Evolutionary conservation across 1,140 invertebrate species (phyloP).

Genomic region (Caenorhabditis latens): DNA sequence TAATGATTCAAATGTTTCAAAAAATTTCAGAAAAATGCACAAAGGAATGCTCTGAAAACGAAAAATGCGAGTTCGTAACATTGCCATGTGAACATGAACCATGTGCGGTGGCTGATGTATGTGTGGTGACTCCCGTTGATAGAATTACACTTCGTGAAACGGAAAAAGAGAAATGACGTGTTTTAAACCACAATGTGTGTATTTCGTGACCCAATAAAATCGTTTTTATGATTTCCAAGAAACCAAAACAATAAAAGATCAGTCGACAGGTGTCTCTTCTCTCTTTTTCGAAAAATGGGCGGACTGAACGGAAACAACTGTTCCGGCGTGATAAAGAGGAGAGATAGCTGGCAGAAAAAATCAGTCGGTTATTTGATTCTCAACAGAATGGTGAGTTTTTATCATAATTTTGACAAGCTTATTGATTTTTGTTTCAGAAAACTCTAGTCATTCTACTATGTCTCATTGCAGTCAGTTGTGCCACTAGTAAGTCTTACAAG

Average conservation of each 20-base stretch:
- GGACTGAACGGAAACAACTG: not conserved
- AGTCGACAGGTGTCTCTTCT: not conserved
- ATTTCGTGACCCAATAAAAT: not conserved
- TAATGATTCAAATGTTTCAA: not conserved
- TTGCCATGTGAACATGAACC: slow-evolving; percentile 23
- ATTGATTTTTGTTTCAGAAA: not conserved
- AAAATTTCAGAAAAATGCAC: not conserved
- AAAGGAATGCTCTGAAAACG: not conserved
- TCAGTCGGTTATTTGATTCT: not conserved
- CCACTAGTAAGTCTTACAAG: not conserved
- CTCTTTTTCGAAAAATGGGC: not conserved
- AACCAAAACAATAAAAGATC: not conserved
- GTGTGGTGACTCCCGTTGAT: not conserved
- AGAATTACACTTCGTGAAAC: not conserved
- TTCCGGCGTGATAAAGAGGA: not conserved
- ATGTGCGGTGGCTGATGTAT: not conserved
- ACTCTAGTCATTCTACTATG: not conserved
- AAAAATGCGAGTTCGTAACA: slow-evolving; percentile 42
- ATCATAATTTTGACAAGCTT: not conserved
- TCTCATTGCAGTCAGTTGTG: not conserved
- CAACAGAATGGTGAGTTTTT: not conserved
- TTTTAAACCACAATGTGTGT: not conserved
- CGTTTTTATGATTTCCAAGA: not conserved
- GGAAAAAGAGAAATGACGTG: slow-evolving; percentile 3
- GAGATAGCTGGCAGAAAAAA: not conserved